Base-by-base conservation (phyloP, 2,113 vertebrate species). In the Oenanthe oenanthe region DNA sequence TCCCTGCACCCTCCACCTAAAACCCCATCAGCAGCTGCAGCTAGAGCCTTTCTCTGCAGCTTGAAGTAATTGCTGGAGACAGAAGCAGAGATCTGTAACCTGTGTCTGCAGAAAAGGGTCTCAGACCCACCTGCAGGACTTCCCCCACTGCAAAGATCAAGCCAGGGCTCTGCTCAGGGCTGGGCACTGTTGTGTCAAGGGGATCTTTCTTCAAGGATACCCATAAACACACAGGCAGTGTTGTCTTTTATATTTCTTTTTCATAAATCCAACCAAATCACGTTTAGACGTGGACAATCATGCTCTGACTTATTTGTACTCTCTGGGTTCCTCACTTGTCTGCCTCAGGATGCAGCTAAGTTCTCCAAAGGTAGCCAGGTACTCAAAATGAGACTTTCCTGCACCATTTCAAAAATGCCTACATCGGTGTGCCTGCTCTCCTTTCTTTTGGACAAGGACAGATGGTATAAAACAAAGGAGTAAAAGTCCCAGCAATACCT, bases 161-260 rank as follows among this genome's bases (percentile, higher is more conserved):
- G 70, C 51, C 58, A 61, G 21, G 51, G 21, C 29, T 60, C 58
- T 47, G 22, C 48, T 87, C 26, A 57, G 28, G 20, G 17, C 1
- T 62, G 31, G 53, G 10, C 9, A 14, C 4, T 34, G 12, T 5
- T 24, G 7, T 48, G n/a, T 53, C 42, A 26, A 26, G 36, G 13
- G 19, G 8, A 20, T 62, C 31, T 36, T 53, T 58, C 65, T 78
- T 85, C 42, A 58, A 40, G 50, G 24, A 28, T 17, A 31, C 2
- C 8, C 28, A 19, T 3, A 48, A 70, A 53, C 10, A 58, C 0
- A 0, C 5, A 62, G 25, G 12, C 57, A 50, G 4, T 25, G 19
- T 22, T 29, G 10, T 10, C 17, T 83, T 75, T 56, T 42, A 3
- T 42, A 60, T 67, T 56, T 56, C 36, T 34, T 10, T 56, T 31